These are phyloP conservation scores for Scelioninae gen. 1 DNA, from an alignment of 2,888 invertebrate genomes.

Conservation along the genomic window DNA sequence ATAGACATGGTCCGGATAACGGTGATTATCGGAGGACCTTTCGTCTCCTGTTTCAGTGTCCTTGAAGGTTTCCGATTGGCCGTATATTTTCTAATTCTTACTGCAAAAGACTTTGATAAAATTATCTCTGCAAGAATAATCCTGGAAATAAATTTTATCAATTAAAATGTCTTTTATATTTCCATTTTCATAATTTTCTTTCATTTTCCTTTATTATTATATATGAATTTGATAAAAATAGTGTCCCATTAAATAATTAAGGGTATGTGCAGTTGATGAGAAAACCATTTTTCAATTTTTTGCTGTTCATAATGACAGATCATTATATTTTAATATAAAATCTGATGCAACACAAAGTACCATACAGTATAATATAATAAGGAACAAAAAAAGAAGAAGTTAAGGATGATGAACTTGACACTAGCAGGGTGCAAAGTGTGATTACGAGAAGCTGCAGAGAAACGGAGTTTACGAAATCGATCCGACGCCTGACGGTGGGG, in stretches of 20 bases:
- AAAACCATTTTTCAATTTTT: too few relatives aligned
- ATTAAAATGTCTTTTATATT: too few relatives aligned
- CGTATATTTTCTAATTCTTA: not conserved
- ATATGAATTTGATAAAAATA: too few relatives aligned
- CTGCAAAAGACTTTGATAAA: constrained; percentile 5
- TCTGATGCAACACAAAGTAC: too few relatives aligned
- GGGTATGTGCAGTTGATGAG: too few relatives aligned
- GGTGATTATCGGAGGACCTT: constrained; percentile 48
- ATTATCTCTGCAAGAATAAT: not conserved
- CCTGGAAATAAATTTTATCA: too few relatives aligned
- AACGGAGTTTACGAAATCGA: constrained; percentile 46
- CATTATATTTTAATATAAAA: too few relatives aligned
- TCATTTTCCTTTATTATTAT: too few relatives aligned
- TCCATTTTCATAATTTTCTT: too few relatives aligned
- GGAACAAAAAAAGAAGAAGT: not conserved
- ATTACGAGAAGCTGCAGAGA: constrained; percentile 29
- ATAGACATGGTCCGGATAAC: constrained; percentile 51
- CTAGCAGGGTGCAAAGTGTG: not conserved
- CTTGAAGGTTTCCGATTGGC: constrained; percentile 54
- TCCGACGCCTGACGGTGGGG: constrained; percentile 47
- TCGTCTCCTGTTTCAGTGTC: constrained; percentile 46
- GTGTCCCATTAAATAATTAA: too few relatives aligned
- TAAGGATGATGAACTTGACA: constrained; percentile 28
- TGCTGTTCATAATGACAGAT: too few relatives aligned
- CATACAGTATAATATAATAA: too few relatives aligned